Evolutionary conservation across 2,888 invertebrate genomes (phyloP).

Genomic region (Epistrophe grossulariae): DNA sequence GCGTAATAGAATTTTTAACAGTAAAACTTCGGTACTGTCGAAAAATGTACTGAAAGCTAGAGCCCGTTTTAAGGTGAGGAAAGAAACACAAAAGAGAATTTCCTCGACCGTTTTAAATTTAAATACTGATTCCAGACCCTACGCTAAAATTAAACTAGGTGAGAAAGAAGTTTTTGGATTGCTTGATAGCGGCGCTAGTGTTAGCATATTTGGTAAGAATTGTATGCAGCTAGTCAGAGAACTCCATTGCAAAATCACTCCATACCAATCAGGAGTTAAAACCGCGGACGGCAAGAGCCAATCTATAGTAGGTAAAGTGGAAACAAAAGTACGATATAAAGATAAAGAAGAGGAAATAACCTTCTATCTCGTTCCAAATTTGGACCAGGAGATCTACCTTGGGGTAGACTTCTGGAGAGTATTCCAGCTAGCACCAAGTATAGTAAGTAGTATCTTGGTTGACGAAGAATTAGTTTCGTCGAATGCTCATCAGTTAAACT

Average conservation of each 20-base stretch:
- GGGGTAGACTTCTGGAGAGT: too few relatives aligned
- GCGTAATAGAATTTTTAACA: background rate
- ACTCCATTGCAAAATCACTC: too few relatives aligned
- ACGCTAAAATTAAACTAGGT: too few relatives aligned
- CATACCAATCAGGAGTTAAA: too few relatives aligned
- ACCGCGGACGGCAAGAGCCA: background rate
- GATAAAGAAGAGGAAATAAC: background rate
- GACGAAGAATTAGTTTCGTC: background rate
- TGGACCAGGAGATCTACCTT: background rate
- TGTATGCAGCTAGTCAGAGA: too few relatives aligned
- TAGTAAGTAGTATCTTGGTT: background rate
- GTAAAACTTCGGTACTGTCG: background rate
- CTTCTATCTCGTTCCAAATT: background rate
- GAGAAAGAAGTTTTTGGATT: too few relatives aligned
- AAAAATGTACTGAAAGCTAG: background rate
- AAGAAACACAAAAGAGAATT: background rate
- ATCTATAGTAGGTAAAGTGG: background rate
- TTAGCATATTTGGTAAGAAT: too few relatives aligned
- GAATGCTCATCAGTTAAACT: background rate
- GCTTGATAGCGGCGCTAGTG: too few relatives aligned
- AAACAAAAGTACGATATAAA: background rate
- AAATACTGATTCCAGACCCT: too few relatives aligned
- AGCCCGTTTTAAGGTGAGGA: background rate
- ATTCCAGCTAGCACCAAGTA: background rate
- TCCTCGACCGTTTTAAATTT: background rate